Percentiles rank a stretch among this genome's conserved stretches.
These are phyloP conservation scores for Nyctibius bracteatus DNA, from an alignment of 2,113 vertebrate genomes.

Conservation along the genomic window DNA sequence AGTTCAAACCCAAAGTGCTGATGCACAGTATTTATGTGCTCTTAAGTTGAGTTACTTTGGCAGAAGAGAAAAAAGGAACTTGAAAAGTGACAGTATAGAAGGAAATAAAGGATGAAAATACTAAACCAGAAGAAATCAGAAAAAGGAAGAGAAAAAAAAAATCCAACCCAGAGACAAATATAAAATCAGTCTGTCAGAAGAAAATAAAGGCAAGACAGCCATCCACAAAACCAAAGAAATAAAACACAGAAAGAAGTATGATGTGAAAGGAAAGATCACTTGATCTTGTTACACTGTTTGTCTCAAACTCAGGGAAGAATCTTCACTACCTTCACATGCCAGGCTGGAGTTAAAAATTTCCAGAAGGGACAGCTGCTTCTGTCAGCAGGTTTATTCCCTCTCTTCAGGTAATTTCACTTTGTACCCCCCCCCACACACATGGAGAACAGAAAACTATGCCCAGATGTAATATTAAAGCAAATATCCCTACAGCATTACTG, in stretches of 20 bases:
- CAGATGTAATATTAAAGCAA: neutral
- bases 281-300: neutral
- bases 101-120: neutral
- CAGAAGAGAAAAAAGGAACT: neutral
- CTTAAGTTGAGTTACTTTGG: neutral
- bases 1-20: neutral
- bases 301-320: neutral
- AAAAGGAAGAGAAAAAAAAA: neutral
- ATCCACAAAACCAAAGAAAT: neutral
- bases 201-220: neutral
- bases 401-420: neutral
- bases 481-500: neutral
- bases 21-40: neutral
- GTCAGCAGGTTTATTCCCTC: neutral
- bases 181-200: neutral
- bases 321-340: neutral
- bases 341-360: neutral
- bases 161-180: neutral
- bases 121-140: neutral
- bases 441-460: neutral
- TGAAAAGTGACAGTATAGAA: neutral
- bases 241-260: neutral
- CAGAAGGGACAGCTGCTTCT: neutral
- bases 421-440: accelerated
- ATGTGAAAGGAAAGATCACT: neutral